Evolutionary conservation across 2,797 vertebrate species (phyloP).

Genomic region (Serranus cabrilla): DNA sequence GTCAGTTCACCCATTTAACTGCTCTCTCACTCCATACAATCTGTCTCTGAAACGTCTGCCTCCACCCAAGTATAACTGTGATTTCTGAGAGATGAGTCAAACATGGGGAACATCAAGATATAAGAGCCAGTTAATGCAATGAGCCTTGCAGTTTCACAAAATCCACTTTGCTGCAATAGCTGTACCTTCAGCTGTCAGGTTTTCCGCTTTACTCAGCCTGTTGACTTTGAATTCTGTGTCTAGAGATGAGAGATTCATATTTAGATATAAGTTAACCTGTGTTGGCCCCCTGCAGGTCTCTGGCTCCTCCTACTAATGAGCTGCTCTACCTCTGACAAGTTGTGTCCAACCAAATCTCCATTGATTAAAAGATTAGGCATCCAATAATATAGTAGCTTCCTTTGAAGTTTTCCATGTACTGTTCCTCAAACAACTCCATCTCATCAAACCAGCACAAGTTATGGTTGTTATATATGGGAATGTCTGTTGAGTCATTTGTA

Average conservation of each 20-base stretch:
- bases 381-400: neutral
- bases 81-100: conserved; percentile 1
- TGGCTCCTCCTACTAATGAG: neutral
- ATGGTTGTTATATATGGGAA: neutral
- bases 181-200: neutral
- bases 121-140: neutral
- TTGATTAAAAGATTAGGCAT: neutral
- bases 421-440: neutral
- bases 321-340: conserved; percentile 11
- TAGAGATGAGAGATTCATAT: neutral
- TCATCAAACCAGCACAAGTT: neutral
- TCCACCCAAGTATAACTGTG: neutral
- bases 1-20: neutral
- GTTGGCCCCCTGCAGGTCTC: neutral
- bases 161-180: neutral
- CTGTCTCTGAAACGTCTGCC: neutral
- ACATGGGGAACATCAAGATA: neutral
- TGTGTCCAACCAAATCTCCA: conserved; percentile 5
- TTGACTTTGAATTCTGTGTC: neutral
- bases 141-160: neutral
- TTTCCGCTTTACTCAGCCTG: neutral
- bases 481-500: neutral
- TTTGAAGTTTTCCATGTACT: too few relatives aligned
- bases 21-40: conserved; percentile 1
- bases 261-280: neutral